Conservation (phyloP, 2,113 vertebrate genomes). For the Brienomyrus brachyistius region DNA sequence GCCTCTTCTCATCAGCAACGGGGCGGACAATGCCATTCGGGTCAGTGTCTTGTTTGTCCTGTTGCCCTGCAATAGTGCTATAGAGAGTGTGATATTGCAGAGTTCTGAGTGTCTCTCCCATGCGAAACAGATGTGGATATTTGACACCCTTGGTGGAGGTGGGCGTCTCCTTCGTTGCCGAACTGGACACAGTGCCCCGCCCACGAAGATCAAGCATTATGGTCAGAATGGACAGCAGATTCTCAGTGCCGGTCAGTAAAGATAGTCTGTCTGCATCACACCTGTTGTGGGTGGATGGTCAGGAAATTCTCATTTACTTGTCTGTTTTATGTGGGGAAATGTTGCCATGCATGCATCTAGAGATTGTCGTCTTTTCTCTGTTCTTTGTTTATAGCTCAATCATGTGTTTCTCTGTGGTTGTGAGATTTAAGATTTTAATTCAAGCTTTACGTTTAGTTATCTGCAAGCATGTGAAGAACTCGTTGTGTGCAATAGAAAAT, state of each 20-base stretch:
- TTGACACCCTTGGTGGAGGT: conserved; percentile 79
- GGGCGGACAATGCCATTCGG: conserved; percentile 85
- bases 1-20: conserved; percentile 84
- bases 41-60: conserved; percentile 46
- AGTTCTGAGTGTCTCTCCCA: background rate
- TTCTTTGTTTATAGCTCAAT: background rate
- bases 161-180: conserved; percentile 76
- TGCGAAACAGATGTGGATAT: conserved; percentile 81
- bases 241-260: conserved; percentile 78
- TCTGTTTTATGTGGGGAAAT: background rate
- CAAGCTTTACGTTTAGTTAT: background rate
- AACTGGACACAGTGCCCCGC: conserved; percentile 83
- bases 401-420: background rate
- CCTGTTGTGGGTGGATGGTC: background rate
- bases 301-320: background rate
- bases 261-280: background rate
- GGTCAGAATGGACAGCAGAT: conserved; percentile 82
- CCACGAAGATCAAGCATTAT: conserved; percentile 78
- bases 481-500: background rate
- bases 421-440: background rate
- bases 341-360: background rate
- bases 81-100: background rate
- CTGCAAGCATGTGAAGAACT: background rate
- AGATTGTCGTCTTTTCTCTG: background rate
- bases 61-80: background rate